Percentiles rank a stretch among this genome's conserved stretches.
Conservation (phyloP, 2,888 invertebrate genomes). For the Mantis religiosa region DNA sequence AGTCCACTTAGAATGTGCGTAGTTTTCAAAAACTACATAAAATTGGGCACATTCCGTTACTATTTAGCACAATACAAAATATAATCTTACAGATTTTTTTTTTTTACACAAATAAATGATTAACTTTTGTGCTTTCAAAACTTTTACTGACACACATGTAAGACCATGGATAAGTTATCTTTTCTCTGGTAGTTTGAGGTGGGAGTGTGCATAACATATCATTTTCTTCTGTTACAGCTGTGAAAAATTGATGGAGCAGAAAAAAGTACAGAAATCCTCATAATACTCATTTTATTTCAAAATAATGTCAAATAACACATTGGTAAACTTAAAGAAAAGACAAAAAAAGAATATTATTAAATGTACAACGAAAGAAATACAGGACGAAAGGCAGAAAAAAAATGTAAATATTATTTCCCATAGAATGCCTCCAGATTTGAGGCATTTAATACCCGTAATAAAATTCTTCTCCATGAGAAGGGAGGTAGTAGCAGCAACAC, state of each 20-base stretch:
- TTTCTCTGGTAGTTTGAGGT: neutral
- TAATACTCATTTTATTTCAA: conserved; percentile 1
- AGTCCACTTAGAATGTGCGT: neutral
- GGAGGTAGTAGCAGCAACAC: neutral
- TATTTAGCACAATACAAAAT: neutral
- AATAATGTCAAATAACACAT: neutral
- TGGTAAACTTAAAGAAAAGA: neutral
- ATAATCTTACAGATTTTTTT: neutral
- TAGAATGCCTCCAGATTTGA: neutral
- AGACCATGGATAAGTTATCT: neutral
- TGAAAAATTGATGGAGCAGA: neutral
- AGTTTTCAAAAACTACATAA: neutral
- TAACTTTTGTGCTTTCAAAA: neutral
- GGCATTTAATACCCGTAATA: neutral
- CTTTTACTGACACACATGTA: neutral
- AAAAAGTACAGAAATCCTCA: neutral
- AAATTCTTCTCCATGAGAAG: neutral
- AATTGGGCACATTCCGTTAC: no score
- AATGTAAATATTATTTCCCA: neutral
- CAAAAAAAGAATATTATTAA: neutral
- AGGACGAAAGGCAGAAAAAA: neutral
- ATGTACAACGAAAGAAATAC: neutral
- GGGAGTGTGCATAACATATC: neutral
- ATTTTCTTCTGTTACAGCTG: neutral
- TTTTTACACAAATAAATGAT: neutral